Evolutionary conservation across 1,140 invertebrate genomes (phyloP), one percentile per base, ranked within the genome.

Genomic region (Penaeus chinensis): DNA sequence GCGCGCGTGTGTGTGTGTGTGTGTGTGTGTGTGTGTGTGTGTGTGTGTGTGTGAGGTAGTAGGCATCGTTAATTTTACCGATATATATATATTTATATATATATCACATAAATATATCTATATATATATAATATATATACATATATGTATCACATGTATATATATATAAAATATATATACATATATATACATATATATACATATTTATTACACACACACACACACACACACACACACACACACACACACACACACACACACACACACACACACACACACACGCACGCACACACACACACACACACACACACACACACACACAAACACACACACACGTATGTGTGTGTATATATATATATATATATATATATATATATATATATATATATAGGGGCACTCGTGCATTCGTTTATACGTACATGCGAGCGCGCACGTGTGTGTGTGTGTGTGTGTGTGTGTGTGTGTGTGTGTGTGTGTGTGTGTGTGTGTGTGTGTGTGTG

Each of bases 101-200:
- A 71, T n/a, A 71, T n/a, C 32, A 71, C 4, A 69, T 22, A 69
- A 0, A 69, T 69, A 69, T 69, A 69, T 69, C 8, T 69, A 71
- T 71, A 71, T 71, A n/a, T 71, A 71, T n/a, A n/a, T 71, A 71
- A 71, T 71, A 71, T 71, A 71, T 71, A 71, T n/a, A 71, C 32
- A 71, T 71, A 71, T 71, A n/a, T 71, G n/a, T 71, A 71, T n/a
- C 32, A 74, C 32, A 27, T 32, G 32, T 32, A 74, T 32, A 74
- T 32, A 74, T 32, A 74, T 32, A 74, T 32, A 13, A 18, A 71
- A 71, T 32, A 74, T 32, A 74, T 32, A 74, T 32, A 74, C 13
- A 74, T 32, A 74, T 32, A 74, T 11, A 74, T 32, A 74, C n/a
- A 74, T 74, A 74, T 74, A 74, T 74, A 37, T 74, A 74, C 27